A percentile compares a stretch with the other conserved stretches of the same genome.
Conservation (phyloP, 2,113 vertebrate genomes). For the Cettia cetti region DNA sequence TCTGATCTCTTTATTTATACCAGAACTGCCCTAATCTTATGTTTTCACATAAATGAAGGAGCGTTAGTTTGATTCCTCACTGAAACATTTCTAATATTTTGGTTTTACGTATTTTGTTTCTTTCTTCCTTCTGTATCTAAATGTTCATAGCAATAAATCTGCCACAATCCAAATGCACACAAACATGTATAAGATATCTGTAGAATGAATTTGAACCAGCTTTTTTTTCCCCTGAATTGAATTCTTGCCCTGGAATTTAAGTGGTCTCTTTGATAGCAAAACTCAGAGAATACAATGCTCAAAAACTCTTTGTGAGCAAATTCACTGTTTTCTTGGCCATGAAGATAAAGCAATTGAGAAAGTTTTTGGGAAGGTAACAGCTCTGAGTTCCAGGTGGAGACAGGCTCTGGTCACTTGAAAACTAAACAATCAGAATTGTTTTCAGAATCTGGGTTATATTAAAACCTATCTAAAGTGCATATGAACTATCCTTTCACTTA, state of each 20-base stretch:
- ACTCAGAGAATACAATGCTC: not conserved
- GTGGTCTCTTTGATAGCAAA: not conserved
- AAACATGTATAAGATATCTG: not conserved
- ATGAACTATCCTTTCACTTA: not conserved
- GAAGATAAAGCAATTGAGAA: not conserved
- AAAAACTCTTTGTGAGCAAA: not conserved
- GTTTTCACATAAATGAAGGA: not conserved
- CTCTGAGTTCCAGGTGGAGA: not conserved
- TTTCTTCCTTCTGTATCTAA: not conserved
- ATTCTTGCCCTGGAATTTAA: not conserved
- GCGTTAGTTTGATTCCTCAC: not conserved
- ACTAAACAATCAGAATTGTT: not conserved
- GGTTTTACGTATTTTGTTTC: not conserved
- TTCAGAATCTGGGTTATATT: not conserved
- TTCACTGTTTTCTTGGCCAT: not conserved
- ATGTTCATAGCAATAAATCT: not conserved
- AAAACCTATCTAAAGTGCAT: not conserved
- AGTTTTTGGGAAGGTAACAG: not conserved
- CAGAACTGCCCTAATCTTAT: not conserved
- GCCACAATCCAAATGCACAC: not conserved
- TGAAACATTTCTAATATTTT: not conserved
- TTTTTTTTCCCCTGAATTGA: not conserved
- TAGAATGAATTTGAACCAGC: not conserved
- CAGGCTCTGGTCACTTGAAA: not conserved
- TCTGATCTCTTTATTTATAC: not conserved